Conservation (phyloP, 2,113 vertebrate genomes). For the Meles meles region DNA sequence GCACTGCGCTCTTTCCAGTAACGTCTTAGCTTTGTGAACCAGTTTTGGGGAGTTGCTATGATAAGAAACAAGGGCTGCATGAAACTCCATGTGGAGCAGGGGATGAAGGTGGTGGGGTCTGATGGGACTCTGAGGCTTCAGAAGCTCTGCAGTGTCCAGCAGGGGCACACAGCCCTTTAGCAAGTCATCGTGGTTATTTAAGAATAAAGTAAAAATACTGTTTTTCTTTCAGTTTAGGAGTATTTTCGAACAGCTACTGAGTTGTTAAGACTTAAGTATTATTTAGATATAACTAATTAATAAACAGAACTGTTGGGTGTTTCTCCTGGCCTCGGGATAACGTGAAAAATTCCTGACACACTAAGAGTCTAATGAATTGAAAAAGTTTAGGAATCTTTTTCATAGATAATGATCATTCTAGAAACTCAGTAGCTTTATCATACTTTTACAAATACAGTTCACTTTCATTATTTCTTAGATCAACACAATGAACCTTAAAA, state of each 20-base stretch:
- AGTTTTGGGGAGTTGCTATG: neutral
- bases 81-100: neutral
- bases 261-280: neutral
- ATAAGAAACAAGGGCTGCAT: neutral
- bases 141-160: neutral
- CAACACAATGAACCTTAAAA: neutral
- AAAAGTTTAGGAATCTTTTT: neutral
- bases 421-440: neutral
- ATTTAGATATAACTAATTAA: neutral
- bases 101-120: neutral
- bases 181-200: neutral
- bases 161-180: neutral
- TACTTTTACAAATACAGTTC: neutral
- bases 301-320: neutral
- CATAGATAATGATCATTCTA: neutral
- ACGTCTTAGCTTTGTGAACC: neutral
- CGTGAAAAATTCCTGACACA: neutral
- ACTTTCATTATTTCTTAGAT: neutral
- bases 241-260: neutral
- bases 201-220: neutral
- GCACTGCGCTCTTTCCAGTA: neutral
- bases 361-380: neutral
- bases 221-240: neutral
- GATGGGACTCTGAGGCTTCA: neutral
- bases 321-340: neutral